Evolutionary conservation across 2,113 vertebrate species (phyloP), one percentile per base, ranked within the genome.

Genomic region (Esox niger): DNA sequence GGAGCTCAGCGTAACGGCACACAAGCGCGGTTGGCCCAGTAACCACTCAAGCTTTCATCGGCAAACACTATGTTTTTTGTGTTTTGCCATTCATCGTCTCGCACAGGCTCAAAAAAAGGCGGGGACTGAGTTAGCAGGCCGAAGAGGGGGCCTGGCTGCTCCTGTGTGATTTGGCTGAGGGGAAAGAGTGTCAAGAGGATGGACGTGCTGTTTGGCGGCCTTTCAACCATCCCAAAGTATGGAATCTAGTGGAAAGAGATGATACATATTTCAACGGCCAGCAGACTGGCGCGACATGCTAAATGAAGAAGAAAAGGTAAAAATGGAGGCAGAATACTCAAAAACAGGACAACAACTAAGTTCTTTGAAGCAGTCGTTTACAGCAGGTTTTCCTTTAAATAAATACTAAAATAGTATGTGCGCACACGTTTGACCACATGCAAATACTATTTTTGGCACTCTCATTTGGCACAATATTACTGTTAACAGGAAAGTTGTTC

Each of bases 211-310:
- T 75, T 83, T 80, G 11, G 59, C 60, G 69, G 58, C 56, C 76
- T 84, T 82, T 83, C 80, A 87, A 81, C 35, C 71, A 68, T 71
- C 78, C 79, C 76, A 74, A 79, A 82, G 74, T 25, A 70, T 73
- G 75, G 31, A 64, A 79, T 76, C 31, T 66, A 15, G 30, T 43
- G 30, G 49, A 38, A 79, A 77, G 70, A 74, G 55, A 69, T 47
- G 29, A 72, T 84, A 62, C 83, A 86, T 83, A 79, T 87, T 80
- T 80, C 60, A 88, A 78, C 56, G 55, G 70, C 75, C 55, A 32
- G 49, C 55, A 66, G 72, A 77, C 62, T 70, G n/a, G 47, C 32
- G 70, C 69, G 55, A 38, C 32, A 67, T 73, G 74, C 75, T 74
- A 81, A 82, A 78, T 73, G 70, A 79, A 79, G 58, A 69, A 43